These are phyloP conservation scores for Cheilosia impressa DNA, from an alignment of 2,888 invertebrate species.

Conservation along the genomic window DNA sequence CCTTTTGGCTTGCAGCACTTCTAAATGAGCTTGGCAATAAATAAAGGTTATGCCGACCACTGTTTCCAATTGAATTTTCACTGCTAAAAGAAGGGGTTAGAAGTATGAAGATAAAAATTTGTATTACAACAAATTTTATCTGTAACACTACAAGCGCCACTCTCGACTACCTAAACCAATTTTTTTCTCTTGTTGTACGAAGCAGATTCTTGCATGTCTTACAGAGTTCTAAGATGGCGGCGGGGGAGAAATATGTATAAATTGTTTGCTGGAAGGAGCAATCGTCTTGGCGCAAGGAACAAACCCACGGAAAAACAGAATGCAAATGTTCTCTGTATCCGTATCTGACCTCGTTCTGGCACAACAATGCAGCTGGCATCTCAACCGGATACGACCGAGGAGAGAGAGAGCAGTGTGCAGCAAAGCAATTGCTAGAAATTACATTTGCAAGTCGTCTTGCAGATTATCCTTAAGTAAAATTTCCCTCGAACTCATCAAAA, in stretches of 20 bases:
- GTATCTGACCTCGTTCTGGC: constrained; percentile 64
- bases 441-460: constrained; percentile 74
- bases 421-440: constrained; percentile 72
- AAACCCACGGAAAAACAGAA: constrained; percentile 58
- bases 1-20: too few species aligned
- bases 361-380: constrained; percentile 19
- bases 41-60: too few species aligned
- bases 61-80: too few species aligned
- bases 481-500: constrained; percentile 74
- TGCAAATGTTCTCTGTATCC: constrained; percentile 64
- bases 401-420: constrained; percentile 14
- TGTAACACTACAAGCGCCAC: too few species aligned
- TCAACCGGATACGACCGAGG: not conserved
- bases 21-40: too few species aligned
- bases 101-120: too few species aligned
- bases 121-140: too few species aligned
- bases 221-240: constrained; percentile 9
- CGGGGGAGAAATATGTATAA: constrained; percentile 18
- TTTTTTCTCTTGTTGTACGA: not conserved
- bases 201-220: constrained; percentile 37
- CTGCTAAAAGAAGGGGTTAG: too few species aligned
- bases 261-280: constrained; percentile 43
- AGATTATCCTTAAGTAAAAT: constrained; percentile 74
- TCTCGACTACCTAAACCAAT: too few species aligned
- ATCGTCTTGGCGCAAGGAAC: constrained; percentile 49